phyloP scores from a whole-genome alignment of 2,113 vertebrate species.

The Tragelaphus scriptus region DNA sequence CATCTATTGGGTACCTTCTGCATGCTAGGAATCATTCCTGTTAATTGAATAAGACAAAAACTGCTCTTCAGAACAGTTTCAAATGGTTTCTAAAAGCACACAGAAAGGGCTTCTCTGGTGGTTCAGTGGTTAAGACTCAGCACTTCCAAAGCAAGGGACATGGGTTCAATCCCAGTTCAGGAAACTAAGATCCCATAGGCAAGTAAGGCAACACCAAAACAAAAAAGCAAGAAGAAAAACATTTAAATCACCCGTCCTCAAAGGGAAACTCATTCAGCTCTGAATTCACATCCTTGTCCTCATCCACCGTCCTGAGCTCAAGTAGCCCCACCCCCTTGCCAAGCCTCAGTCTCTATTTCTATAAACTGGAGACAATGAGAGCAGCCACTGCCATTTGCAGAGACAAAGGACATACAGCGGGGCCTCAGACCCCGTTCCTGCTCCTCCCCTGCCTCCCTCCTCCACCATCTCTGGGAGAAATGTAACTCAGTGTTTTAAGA shows the following conservation, averaged over 20 bases:
- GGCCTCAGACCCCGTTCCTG: no score
- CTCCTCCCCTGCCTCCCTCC: not conserved
- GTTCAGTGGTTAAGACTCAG: not conserved
- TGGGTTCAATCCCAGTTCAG: not conserved
- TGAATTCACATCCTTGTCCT: no score
- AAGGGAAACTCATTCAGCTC: not conserved
- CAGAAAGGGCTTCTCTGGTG: not conserved
- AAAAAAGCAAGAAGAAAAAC: not conserved
- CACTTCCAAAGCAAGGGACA: not conserved
- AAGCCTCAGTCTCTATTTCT: not conserved
- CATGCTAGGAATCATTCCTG: fast-evolving
- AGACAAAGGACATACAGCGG: fast-evolving
- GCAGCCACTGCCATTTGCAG: not conserved
- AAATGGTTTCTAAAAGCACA: not conserved
- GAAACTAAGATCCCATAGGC: not conserved
- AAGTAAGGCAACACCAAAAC: not conserved
- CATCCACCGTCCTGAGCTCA: fast-evolving
- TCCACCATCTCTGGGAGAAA: not conserved
- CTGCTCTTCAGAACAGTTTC: not conserved
- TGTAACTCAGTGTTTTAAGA: not conserved
- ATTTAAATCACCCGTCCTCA: not conserved
- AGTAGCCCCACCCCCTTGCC: fast-evolving
- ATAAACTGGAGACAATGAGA: fast-evolving
- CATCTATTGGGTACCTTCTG: not conserved
- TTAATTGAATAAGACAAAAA: not conserved